Percentiles rank a stretch among this genome's conserved stretches.
Evolutionary conservation across 2,888 invertebrate genomes (phyloP).

Genomic region (Thymelicus acteon): DNA sequence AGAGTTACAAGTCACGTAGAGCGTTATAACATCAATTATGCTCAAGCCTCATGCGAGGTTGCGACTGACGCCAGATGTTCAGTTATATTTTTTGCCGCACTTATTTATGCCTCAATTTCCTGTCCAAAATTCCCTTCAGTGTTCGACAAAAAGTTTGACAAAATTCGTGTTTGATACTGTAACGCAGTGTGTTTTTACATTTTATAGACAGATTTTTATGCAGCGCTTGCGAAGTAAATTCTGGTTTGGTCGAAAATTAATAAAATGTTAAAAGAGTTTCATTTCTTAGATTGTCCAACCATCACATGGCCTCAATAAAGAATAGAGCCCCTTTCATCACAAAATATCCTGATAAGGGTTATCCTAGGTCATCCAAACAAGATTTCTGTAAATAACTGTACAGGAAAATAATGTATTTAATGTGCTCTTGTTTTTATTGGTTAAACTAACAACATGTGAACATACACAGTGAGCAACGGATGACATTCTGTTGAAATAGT

Average conservation of each 20-base stretch:
- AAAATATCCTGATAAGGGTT: too few species aligned
- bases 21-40: conserved; percentile 33
- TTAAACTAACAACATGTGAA: conserved; percentile 1
- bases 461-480: background rate
- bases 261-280: too few species aligned
- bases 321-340: too few species aligned
- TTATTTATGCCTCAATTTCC: conserved; percentile 32
- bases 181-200: background rate
- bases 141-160: conserved; percentile 13
- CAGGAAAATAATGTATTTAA: too few species aligned
- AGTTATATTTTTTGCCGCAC: conserved; percentile 24
- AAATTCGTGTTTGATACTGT: conserved; percentile 1
- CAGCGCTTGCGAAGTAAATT: background rate
- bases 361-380: too few species aligned
- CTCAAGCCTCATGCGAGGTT: conserved; percentile 24
- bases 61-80: conserved; percentile 28
- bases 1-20: conserved; percentile 9
- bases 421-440: background rate
- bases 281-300: too few species aligned
- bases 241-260: too few species aligned
- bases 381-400: too few species aligned
- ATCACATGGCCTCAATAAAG: too few species aligned
- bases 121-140: conserved; percentile 10
- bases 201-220: background rate
- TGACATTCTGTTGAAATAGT: conserved; percentile 9